A percentile compares a stretch with the other conserved stretches of the same genome.
Evolutionary conservation across 2,888 invertebrate genomes (phyloP).

Genomic region (Heliconius charithonia): DNA sequence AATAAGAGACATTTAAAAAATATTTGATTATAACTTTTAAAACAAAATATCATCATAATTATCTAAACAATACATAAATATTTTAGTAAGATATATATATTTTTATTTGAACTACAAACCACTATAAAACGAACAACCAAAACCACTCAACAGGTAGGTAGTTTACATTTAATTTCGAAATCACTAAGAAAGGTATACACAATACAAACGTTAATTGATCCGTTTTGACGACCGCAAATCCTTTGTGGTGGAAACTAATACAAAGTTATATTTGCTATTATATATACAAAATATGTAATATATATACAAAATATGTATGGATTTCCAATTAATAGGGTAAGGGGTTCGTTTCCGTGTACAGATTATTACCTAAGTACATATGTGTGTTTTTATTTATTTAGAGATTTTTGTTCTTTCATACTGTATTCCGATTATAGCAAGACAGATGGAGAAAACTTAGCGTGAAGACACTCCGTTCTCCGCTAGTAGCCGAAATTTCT

Average conservation of each 20-base stretch:
- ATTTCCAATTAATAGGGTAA: conserved; percentile 14
- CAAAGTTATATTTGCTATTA: conserved; percentile 15
- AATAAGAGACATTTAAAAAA: too few relatives aligned
- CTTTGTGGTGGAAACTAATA: conserved; percentile 40
- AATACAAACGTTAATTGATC: conserved; percentile 34
- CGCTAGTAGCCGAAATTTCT: neutral
- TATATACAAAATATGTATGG: neutral
- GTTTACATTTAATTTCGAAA: neutral
- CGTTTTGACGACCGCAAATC: conserved; percentile 36
- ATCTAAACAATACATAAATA: too few relatives aligned
- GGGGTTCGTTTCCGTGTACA: neutral
- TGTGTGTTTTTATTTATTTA: too few relatives aligned
- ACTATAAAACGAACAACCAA: neutral
- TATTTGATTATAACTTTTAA: too few relatives aligned
- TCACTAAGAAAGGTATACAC: conserved; percentile 11
- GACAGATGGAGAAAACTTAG: neutral
- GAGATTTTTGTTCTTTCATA: neutral
- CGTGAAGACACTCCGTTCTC: neutral
- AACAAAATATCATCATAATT: too few relatives aligned
- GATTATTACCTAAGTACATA: neutral
- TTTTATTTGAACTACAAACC: neutral
- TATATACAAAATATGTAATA: neutral
- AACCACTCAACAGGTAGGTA: neutral
- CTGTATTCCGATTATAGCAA: too few relatives aligned
- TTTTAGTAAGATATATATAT: neutral